A percentile compares a stretch with the other conserved stretches of the same genome.
These are phyloP conservation scores for Stichodactyla helianthus DNA, from an alignment of 64 coral and sea anemone genomes.

Conservation along the genomic window DNA sequence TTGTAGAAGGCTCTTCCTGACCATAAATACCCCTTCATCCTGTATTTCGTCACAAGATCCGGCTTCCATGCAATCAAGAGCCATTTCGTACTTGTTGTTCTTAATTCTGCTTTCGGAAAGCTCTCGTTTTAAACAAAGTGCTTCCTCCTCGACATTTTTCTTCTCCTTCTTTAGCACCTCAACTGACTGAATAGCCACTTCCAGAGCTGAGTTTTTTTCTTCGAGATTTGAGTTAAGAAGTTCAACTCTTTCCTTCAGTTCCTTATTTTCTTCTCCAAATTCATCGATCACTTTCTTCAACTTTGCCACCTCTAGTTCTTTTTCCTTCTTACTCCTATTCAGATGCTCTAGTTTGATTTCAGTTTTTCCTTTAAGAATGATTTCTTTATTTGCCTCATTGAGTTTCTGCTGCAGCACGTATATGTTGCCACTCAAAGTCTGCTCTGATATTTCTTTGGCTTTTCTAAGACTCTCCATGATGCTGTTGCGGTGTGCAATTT, in stretches of 20 bases:
- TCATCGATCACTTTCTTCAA: not conserved
- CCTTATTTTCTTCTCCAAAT: not conserved
- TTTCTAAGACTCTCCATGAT: slow-evolving; percentile 9
- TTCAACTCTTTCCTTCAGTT: not conserved
- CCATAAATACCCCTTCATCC: not conserved
- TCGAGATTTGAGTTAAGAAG: not conserved
- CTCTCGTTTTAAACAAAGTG: slow-evolving; percentile 17
- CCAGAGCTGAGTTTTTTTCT: not conserved
- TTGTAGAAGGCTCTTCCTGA: not conserved
- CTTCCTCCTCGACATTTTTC: slow-evolving; percentile 17
- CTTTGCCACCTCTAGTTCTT: not conserved
- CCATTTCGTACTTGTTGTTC: slow-evolving; percentile 6
- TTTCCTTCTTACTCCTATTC: not conserved
- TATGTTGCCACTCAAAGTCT: not conserved
- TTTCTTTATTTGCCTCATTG: not conserved
- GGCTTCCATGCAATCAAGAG: not conserved
- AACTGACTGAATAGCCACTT: not conserved
- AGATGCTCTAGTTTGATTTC: not conserved
- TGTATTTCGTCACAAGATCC: not conserved
- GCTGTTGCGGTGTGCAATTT: not conserved
- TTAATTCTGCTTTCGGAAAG: slow-evolving; percentile 27
- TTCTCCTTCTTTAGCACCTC: slow-evolving; percentile 38
- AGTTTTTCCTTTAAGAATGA: not conserved
- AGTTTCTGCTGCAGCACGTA: not conserved
- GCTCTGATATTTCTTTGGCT: slow-evolving; percentile 17